Percentiles rank a stretch among this genome's conserved stretches.
phyloP scores from a whole-genome alignment of 2,113 vertebrate genomes.

The Nasalis larvatus region DNA sequence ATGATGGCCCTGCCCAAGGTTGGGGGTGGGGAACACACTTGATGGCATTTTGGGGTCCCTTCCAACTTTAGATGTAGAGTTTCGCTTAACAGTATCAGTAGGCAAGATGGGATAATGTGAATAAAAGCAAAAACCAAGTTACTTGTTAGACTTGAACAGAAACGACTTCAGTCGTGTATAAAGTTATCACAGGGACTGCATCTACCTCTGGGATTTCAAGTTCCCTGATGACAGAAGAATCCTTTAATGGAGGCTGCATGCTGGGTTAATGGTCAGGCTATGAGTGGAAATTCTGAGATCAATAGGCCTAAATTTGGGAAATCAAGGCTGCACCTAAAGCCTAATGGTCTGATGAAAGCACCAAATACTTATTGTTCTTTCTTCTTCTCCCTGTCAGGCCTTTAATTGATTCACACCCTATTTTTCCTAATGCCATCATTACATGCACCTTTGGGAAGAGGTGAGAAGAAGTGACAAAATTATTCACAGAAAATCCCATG shows the following conservation, averaged over 20 bases:
- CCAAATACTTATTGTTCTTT: constrained; percentile 39
- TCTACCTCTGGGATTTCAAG: not conserved
- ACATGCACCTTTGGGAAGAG: not conserved
- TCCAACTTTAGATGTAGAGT: not conserved
- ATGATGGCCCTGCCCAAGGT: not conserved
- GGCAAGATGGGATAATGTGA: not conserved
- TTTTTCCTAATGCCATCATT: constrained; percentile 22
- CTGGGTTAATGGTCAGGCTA: not conserved
- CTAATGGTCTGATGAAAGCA: constrained; percentile 54
- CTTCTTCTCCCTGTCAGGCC: not conserved
- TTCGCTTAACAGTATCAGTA: not conserved
- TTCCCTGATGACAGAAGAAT: not conserved
- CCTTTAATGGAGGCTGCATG: constrained; percentile 7
- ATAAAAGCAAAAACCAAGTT: not conserved
- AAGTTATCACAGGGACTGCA: not conserved
- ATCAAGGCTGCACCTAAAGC: constrained; percentile 50
- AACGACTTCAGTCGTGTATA: accelerated
- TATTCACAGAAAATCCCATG: not conserved
- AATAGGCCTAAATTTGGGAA: constrained; percentile 31
- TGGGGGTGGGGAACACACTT: not conserved
- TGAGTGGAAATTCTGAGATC: constrained; percentile 47
- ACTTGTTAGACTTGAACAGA: not conserved
- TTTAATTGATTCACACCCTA: not conserved
- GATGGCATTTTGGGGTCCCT: not conserved
- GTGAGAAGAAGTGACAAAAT: not conserved